Evolutionary conservation across 2,797 vertebrate genomes (phyloP).

Genomic region (Tangara arthus): DNA sequence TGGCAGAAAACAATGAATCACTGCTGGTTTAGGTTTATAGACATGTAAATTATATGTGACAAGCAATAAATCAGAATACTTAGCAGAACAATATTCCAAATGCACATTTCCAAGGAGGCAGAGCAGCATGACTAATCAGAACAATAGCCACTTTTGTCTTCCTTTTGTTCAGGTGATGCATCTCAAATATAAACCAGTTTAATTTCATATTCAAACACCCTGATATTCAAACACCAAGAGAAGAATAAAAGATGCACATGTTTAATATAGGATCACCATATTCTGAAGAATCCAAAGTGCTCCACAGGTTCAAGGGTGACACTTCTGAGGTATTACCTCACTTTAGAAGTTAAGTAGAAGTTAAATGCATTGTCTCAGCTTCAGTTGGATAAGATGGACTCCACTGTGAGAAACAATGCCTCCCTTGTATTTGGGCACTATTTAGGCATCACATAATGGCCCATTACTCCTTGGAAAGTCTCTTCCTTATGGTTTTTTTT

Average conservation of each 20-base stretch:
- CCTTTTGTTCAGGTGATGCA: neutral
- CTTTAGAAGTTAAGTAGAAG: neutral
- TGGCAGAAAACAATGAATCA: neutral
- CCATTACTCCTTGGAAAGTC: neutral
- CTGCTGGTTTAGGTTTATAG: neutral
- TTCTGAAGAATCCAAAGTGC: neutral
- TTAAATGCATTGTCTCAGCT: neutral
- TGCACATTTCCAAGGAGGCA: neutral
- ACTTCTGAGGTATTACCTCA: neutral
- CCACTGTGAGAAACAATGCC: neutral
- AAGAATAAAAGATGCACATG: neutral
- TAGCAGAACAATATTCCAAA: neutral
- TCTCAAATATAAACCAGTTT: neutral
- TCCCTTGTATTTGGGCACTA: neutral
- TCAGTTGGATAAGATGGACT: neutral
- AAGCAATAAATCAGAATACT: conserved; percentile 26
- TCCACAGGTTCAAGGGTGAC: neutral
- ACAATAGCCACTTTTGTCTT: neutral
- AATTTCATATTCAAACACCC: neutral
- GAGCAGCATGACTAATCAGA: neutral
- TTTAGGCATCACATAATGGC: neutral
- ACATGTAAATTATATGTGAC: neutral
- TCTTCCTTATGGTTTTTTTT: neutral
- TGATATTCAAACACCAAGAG: neutral
- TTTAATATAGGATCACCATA: neutral